A percentile compares a stretch with the other conserved stretches of the same genome.
These are phyloP conservation scores for Polydrusus tereticollis DNA, from an alignment of 2,888 invertebrate species.

Conservation along the genomic window DNA sequence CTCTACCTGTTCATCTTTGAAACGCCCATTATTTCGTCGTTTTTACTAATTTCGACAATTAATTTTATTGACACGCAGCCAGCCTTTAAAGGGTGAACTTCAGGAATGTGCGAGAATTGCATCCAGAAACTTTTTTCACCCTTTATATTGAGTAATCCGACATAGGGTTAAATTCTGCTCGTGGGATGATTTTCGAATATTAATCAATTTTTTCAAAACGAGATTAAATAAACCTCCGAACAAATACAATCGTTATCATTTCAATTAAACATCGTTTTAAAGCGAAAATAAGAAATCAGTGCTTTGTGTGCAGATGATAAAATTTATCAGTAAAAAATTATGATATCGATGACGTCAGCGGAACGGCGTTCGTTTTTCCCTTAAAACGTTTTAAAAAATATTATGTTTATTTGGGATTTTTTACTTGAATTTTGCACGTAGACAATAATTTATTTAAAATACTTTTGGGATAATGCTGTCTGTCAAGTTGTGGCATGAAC, in stretches of 20 bases:
- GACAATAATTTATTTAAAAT: no score
- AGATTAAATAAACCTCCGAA: not conserved
- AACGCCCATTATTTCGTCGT: no score
- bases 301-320: slow-evolving; percentile 27
- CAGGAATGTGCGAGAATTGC: no score
- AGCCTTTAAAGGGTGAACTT: no score
- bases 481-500: no score
- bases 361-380: slow-evolving; percentile 3
- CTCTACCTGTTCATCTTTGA: no score
- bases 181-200: not conserved
- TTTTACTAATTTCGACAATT: no score
- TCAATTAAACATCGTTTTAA: slow-evolving; percentile 17
- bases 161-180: not conserved
- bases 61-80: no score
- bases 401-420: slow-evolving; percentile 5
- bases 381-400: not conserved
- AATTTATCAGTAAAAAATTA: slow-evolving; percentile 23
- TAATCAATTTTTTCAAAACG: not conserved
- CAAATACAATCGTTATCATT: slow-evolving; percentile 16
- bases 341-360: slow-evolving; percentile 29
- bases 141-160: not conserved
- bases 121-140: not conserved
- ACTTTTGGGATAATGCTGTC: no score
- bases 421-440: slow-evolving; percentile 17
- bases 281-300: slow-evolving; percentile 27